These are phyloP conservation scores for Drosophila recens DNA, from an alignment of 2,888 invertebrate genomes.

Conservation along the genomic window DNA sequence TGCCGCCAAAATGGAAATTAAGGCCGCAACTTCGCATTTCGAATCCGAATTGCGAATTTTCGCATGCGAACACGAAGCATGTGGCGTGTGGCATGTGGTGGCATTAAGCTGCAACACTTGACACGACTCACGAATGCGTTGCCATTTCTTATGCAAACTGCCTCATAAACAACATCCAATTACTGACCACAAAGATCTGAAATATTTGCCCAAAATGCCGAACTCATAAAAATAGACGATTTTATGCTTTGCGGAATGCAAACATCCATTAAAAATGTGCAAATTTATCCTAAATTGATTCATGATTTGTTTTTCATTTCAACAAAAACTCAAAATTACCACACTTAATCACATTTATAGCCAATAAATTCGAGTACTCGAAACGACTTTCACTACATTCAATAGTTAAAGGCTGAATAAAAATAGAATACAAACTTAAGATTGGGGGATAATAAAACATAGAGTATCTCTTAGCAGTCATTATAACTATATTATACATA, in stretches of 20 bases:
- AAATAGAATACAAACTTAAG: neutral
- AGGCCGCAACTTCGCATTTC: constrained; percentile 8
- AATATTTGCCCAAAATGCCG: constrained; percentile 3
- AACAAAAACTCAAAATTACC: neutral
- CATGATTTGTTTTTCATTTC: neutral
- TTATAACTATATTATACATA: neutral
- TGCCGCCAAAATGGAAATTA: constrained; percentile 40
- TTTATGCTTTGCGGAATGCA: neutral
- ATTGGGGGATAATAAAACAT: neutral
- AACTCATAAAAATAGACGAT: constrained; percentile 2
- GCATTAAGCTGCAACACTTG: constrained; percentile 23
- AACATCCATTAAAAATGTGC: neutral
- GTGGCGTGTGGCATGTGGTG: constrained; percentile 14
- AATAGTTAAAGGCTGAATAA: neutral
- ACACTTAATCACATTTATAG: neutral
- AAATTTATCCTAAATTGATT: constrained; percentile 3
- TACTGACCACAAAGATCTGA: neutral
- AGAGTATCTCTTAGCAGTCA: too few relatives aligned
- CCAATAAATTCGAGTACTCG: neutral
- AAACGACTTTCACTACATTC: constrained; percentile 6
- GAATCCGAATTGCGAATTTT: neutral
- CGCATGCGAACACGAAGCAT: constrained; percentile 12
- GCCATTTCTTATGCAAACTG: constrained; percentile 31
- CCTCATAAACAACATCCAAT: constrained; percentile 34
- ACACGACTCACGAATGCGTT: constrained; percentile 21